phyloP scores from a whole-genome alignment of 1,140 invertebrate species.

The Pararge aegeria region DNA sequence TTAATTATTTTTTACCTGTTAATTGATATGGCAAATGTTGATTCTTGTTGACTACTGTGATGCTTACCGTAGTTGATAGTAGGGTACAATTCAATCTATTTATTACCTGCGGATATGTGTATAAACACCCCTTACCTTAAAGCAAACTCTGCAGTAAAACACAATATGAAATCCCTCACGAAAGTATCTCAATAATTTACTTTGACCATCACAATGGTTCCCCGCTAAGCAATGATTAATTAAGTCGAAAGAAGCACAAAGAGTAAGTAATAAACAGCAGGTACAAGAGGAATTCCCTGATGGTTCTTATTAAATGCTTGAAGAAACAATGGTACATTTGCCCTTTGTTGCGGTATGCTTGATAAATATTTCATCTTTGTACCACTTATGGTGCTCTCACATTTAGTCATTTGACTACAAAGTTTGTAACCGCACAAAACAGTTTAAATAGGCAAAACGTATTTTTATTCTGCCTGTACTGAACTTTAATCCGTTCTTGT shows the following conservation, averaged over 20 bases:
- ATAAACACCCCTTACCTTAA: not conserved
- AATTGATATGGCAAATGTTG: no score
- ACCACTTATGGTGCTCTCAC: not conserved
- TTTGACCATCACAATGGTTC: not conserved
- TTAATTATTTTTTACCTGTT: no score
- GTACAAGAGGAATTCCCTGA: not conserved
- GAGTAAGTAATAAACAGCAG: not conserved
- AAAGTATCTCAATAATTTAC: not conserved
- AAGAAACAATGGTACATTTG: not conserved
- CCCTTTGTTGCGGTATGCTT: not conserved
- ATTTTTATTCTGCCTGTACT: no score
- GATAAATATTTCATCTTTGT: conserved; percentile 1
- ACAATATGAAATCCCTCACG: not conserved
- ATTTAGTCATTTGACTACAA: no score
- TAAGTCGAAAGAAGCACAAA: not conserved
- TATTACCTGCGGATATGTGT: no score
- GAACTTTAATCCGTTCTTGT: no score
- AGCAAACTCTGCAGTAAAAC: not conserved
- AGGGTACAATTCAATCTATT: no score
- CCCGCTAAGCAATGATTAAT: not conserved
- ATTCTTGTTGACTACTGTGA: no score
- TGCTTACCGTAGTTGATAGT: no score
- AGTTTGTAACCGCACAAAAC: no score
- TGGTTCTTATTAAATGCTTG: conserved; percentile 1
- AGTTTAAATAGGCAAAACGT: no score